Evolutionary conservation across 2,888 invertebrate species (phyloP), one percentile per base, ranked within the genome.

Genomic region (Microctonus hyperodae): DNA sequence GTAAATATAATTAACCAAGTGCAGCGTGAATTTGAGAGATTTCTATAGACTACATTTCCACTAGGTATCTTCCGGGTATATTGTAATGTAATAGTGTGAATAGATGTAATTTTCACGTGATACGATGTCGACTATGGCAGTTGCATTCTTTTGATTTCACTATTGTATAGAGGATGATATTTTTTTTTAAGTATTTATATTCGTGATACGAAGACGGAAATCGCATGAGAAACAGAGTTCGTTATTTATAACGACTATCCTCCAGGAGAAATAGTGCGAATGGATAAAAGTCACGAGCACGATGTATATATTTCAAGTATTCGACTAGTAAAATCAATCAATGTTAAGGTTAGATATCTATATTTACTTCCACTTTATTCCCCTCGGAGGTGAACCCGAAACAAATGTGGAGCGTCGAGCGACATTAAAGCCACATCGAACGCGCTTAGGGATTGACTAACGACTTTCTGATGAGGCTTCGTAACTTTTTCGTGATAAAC

Each of bases 401-500:
- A 25, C 23, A 58, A 23, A 40, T 58, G 23, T 35, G 40, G 28
- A 28, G 23, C 7, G 1, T 11, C 9, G 23, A 28, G n/a, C 10
- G 16, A n/a, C 6, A 11, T 22, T 35, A 23, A 23, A 35, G 70
- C 74, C 72, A 71, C 28, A 28, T 16, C 44, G 44, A 44, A 44
- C 44, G 44, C 16, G 44, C 44, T 44, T 71, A 68, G 76, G 74
- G 71, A 73, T 71, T 72, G 74, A 75, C 80, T 83, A 81, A 83
- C 80, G 83, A 83, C 82, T 82, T 81, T 82, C 78, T 82, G 81
- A 83, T 80, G 81, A 82, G 82, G 77, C 80, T 72, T 76, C 75
- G 73, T 76, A 80, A 76, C 76, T 77, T 76, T 76, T 76, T 78
- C 77, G 75, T 78, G 79, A 80, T 78, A 77, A 76, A 79, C 76